phyloP scores from a whole-genome alignment of 2,888 invertebrate species.

The Lacanobia wlatinum region DNA sequence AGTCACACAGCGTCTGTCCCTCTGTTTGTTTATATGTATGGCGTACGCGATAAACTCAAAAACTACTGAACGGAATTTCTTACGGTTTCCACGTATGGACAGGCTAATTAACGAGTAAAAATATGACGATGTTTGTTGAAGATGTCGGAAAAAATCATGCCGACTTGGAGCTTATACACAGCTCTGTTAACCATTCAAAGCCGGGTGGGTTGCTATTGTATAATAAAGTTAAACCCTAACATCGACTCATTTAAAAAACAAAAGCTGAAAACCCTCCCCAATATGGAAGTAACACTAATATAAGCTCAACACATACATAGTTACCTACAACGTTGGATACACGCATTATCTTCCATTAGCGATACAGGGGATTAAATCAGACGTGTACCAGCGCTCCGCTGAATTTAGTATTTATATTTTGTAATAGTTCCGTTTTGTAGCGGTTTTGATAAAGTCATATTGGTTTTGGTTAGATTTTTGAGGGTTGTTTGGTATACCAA shows the following conservation, averaged over 20 bases:
- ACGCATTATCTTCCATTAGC: slow-evolving; percentile 44
- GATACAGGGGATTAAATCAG: slow-evolving; percentile 83
- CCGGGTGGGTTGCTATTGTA: not conserved
- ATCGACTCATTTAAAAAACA: not conserved
- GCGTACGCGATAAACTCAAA: too few species aligned
- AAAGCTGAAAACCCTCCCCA: not conserved
- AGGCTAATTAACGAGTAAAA: too few species aligned
- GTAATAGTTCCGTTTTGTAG: slow-evolving; percentile 37
- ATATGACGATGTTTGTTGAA: too few species aligned
- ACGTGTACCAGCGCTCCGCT: slow-evolving; percentile 63
- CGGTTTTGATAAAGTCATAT: slow-evolving; percentile 33
- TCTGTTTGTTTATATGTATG: not conserved
- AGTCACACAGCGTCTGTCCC: too few species aligned
- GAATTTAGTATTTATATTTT: slow-evolving; percentile 52
- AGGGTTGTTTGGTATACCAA: not conserved
- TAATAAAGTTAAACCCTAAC: not conserved
- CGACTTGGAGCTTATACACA: too few species aligned
- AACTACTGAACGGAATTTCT: too few species aligned
- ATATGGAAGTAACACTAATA: slow-evolving; percentile 8
- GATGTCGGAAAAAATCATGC: too few species aligned
- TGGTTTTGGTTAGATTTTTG: not conserved
- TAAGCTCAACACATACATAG: slow-evolving; percentile 14
- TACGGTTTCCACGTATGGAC: too few species aligned
- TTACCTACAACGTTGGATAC: slow-evolving; percentile 28
- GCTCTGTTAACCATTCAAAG: too few species aligned